A percentile compares a stretch with the other conserved stretches of the same genome.
These are phyloP conservation scores for Callocephalon fimbriatum DNA, from an alignment of 2,113 vertebrate genomes.

Conservation along the genomic window DNA sequence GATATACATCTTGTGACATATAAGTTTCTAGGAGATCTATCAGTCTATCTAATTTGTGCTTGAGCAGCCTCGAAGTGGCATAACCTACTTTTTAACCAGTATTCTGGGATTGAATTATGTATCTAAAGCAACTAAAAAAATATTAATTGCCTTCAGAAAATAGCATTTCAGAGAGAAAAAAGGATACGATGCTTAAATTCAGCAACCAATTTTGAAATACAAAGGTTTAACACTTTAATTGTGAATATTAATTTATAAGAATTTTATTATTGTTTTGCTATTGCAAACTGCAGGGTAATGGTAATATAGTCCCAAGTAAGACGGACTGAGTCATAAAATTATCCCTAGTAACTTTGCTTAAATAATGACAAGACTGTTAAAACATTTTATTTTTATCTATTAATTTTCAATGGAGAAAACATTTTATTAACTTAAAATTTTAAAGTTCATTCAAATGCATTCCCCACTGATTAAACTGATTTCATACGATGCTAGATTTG, in stretches of 20 bases:
- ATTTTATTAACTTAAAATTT: not conserved
- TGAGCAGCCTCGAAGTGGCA: not conserved
- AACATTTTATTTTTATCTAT: not conserved
- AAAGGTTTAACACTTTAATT: not conserved
- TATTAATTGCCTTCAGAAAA: not conserved
- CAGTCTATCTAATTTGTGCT: not conserved
- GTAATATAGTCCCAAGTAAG: not conserved
- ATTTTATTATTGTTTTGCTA: not conserved
- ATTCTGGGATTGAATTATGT: not conserved
- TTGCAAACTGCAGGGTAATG: not conserved
- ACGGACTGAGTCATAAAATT: not conserved
- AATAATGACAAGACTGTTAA: not conserved
- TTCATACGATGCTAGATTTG: not conserved
- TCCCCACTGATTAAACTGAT: accelerated
- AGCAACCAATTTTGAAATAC: not conserved
- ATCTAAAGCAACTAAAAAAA: not conserved
- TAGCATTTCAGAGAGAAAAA: not conserved
- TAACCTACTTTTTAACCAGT: not conserved
- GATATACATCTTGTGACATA: not conserved
- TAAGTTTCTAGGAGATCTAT: not conserved
- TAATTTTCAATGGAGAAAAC: not conserved
- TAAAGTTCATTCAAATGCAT: not conserved
- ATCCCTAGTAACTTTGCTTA: not conserved
- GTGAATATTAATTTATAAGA: not conserved
- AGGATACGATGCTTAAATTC: not conserved